Percentiles rank a stretch among this genome's conserved stretches.
Conservation (phyloP, 2,113 vertebrate species). For the Pachypanchax playfairii region DNA sequence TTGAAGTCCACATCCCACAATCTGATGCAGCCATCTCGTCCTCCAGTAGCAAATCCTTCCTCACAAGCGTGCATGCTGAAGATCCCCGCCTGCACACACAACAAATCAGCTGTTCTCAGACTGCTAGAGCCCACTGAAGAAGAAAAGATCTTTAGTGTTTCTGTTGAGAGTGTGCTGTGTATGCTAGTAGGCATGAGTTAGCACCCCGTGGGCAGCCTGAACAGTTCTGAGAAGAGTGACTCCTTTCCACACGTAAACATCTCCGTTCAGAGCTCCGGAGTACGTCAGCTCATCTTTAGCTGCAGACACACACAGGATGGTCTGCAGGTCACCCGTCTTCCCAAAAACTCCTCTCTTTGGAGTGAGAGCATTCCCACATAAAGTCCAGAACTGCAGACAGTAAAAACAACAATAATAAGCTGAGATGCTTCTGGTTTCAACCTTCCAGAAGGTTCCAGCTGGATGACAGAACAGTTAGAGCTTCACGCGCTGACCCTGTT, state of each 20-base stretch:
- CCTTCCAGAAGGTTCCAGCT: no score
- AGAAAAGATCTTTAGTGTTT: not conserved
- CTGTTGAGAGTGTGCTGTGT: not conserved
- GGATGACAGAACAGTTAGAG: no score
- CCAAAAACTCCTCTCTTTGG: conserved; percentile 96
- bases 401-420: no score
- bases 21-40: conserved; percentile 93
- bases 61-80: conserved; percentile 97
- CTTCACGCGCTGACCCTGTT: no score
- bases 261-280: conserved; percentile 95
- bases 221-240: conserved; percentile 87
- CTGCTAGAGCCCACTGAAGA: no score
- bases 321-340: conserved; percentile 96
- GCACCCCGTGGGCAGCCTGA: conserved; percentile 92
- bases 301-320: conserved; percentile 92
- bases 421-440: no score
- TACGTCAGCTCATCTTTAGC: conserved; percentile 95
- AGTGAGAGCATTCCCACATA: conserved; percentile 94
- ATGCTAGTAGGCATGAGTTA: not conserved
- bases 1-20: conserved; percentile 97
- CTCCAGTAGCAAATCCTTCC: conserved; percentile 96
- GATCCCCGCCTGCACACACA: conserved; percentile 88
- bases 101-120: not conserved
- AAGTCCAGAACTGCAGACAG: conserved; percentile 88
- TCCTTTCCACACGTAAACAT: conserved; percentile 96